Evolutionary conservation across 1,140 invertebrate species (phyloP).

Genomic region (Calliphora vicina): DNA sequence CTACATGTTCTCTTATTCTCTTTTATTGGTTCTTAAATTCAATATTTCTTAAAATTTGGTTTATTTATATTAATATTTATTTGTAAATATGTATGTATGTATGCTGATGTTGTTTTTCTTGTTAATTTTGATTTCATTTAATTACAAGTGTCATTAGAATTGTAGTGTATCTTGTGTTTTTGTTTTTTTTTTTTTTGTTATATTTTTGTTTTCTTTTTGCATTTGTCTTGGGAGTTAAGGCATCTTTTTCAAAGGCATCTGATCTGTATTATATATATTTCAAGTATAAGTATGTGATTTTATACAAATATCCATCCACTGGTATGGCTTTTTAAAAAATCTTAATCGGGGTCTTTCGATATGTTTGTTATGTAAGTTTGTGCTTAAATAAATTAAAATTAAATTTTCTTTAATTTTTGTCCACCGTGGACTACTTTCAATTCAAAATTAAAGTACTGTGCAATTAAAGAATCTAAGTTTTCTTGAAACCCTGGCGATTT

Average conservation of each 20-base stretch:
- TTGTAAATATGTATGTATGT: background rate
- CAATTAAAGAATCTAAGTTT: too few species aligned
- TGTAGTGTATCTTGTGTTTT: background rate
- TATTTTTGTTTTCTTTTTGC: background rate
- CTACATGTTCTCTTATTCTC: background rate
- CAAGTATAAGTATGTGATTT: background rate
- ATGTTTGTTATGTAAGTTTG: background rate
- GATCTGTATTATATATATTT: constrained; percentile 27
- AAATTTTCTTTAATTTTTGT: background rate
- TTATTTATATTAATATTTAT: background rate
- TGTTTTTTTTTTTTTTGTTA: background rate
- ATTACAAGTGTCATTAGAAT: background rate
- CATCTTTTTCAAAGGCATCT: constrained; percentile 33
- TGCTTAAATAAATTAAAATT: background rate
- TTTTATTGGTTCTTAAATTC: background rate
- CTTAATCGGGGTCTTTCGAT: background rate
- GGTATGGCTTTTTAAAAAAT: background rate
- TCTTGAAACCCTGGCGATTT: too few species aligned
- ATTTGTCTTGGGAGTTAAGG: constrained; percentile 22
- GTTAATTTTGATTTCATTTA: background rate
- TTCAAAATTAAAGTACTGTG: background rate
- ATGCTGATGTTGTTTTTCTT: background rate
- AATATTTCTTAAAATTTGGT: constrained; percentile 1
- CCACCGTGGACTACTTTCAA: background rate
- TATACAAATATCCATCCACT: background rate